phyloP scores from a whole-genome alignment of 2,113 vertebrate species.

The Manacus vitellinus region DNA sequence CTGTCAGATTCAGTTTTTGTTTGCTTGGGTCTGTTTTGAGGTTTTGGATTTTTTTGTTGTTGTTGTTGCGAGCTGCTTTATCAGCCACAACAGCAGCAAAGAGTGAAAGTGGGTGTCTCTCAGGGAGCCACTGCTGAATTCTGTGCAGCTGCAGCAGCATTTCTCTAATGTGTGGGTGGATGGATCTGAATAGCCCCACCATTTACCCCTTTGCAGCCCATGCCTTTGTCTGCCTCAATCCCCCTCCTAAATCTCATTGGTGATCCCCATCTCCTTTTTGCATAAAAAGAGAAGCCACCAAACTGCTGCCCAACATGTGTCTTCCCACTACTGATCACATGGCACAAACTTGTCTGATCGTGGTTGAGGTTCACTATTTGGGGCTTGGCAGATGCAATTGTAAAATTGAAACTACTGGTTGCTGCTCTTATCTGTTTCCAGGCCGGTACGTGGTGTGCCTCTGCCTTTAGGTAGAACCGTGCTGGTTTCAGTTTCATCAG shows the following conservation, averaged over 20 bases:
- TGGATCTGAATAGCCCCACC: not conserved
- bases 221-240: not conserved
- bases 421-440: not conserved
- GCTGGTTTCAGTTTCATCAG: conserved; percentile 31
- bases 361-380: not conserved
- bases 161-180: not conserved
- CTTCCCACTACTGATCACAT: not conserved
- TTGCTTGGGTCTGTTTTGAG: not conserved
- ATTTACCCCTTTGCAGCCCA: not conserved
- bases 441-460: rapidly evolving
- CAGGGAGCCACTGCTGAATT: not conserved
- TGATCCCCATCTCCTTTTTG: not conserved
- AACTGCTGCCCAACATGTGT: not conserved
- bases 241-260: not conserved
- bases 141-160: not conserved
- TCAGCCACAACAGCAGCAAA: not conserved
- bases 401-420: conserved; percentile 14
- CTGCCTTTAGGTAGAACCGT: not conserved
- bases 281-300: not conserved
- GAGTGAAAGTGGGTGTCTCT: conserved; percentile 11
- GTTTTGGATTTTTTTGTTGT: not conserved
- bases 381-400: not conserved
- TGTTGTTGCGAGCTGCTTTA: not conserved
- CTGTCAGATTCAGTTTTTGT: not conserved
- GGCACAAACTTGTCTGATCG: not conserved